Evolutionary conservation across 2,888 invertebrate genomes (phyloP).

Genomic region (Silvanus unidentatus): DNA sequence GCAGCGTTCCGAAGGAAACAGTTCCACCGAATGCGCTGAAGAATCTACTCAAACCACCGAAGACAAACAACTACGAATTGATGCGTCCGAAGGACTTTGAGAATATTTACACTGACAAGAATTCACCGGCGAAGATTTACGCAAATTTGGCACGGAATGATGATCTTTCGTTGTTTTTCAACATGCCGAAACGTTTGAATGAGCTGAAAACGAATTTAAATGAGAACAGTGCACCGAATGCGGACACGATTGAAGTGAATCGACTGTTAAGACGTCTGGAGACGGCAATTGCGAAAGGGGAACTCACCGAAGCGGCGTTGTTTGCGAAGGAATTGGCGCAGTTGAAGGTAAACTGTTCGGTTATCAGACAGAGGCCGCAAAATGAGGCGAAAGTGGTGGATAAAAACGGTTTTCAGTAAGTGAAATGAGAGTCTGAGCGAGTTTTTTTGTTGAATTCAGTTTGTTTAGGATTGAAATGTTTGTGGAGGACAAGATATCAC

Average conservation of each 20-base stretch:
- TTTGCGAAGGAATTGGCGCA: conserved; percentile 73
- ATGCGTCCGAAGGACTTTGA: conserved; percentile 54
- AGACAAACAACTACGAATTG: conserved; percentile 45
- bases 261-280: conserved; percentile 64
- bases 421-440: background rate
- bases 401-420: conserved; percentile 3
- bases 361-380: conserved; percentile 47
- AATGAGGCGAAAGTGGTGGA: conserved; percentile 11
- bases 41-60: conserved; percentile 15
- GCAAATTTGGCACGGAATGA: conserved; percentile 46
- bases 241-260: conserved; percentile 57
- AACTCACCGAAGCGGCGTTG: conserved; percentile 67
- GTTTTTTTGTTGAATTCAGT: conserved; percentile 2
- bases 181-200: conserved; percentile 38
- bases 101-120: conserved; percentile 45
- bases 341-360: conserved; percentile 69
- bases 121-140: conserved; percentile 43
- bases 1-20: conserved; percentile 47
- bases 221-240: conserved; percentile 34
- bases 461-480: conserved; percentile 65
- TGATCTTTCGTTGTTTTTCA: conserved; percentile 41
- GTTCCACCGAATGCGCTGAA: conserved; percentile 21
- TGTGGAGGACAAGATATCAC: conserved; percentile 76
- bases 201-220: conserved; percentile 32
- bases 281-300: conserved; percentile 70